Evolutionary conservation across 2,113 vertebrate species (phyloP).

Genomic region (Piprites chloris): DNA sequence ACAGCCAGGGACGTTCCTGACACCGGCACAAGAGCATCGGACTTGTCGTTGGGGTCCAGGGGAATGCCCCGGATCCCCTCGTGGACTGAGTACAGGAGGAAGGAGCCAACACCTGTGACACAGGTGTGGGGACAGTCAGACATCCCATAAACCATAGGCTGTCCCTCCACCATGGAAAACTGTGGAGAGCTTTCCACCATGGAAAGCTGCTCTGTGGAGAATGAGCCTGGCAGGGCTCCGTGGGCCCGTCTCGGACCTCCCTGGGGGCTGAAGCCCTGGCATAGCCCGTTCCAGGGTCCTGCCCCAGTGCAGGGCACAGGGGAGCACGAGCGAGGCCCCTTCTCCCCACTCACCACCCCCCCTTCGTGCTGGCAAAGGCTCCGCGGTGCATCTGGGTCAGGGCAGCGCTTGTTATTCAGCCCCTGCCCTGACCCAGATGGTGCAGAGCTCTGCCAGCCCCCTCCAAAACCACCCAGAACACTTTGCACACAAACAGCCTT

Average conservation of each 20-base stretch:
- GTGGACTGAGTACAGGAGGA: slow-evolving; percentile 93
- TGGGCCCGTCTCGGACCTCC: neutral
- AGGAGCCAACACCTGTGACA: slow-evolving; percentile 89
- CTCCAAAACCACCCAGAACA: neutral
- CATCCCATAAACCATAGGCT: neutral
- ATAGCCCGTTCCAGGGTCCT: neutral
- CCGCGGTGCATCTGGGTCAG: neutral
- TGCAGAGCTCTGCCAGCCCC: slow-evolving; percentile 27
- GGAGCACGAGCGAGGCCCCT: fast-evolving
- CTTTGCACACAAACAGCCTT: slow-evolving; percentile 55
- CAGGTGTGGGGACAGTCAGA: neutral
- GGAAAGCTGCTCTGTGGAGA: neutral
- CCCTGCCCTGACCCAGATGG: slow-evolving; percentile 62
- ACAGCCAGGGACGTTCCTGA: slow-evolving; percentile 94
- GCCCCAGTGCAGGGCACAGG: neutral
- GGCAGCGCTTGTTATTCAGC: slow-evolving; percentile 43
- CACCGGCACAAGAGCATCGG: slow-evolving; percentile 92
- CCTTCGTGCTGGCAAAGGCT: neutral
- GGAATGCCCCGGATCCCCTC: slow-evolving; percentile 96
- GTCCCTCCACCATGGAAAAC: neutral
- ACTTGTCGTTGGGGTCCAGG: slow-evolving; percentile 92
- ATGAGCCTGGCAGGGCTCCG: fast-evolving
- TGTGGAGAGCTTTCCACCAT: too few species aligned
- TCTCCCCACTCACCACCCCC: neutral
- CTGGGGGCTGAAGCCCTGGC: neutral